phyloP scores from a whole-genome alignment of 2,888 invertebrate species.

The Anagyrus pseudococci region DNA sequence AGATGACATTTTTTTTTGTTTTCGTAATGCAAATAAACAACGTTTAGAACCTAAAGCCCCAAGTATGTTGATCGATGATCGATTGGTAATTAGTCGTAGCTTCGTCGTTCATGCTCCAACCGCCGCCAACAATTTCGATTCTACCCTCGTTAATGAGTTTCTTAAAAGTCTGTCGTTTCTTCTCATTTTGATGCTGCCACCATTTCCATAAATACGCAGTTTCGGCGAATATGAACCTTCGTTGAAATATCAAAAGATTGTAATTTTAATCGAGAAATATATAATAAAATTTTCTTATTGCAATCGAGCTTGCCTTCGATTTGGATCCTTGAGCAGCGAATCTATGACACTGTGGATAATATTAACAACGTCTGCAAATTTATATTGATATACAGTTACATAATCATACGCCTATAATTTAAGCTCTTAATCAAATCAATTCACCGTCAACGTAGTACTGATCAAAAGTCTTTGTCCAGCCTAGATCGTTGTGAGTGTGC shows the following conservation, averaged over 20 bases:
- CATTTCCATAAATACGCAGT: conserved; percentile 86
- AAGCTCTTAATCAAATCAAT: not conserved
- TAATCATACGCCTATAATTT: not conserved
- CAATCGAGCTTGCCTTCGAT: conserved; percentile 66
- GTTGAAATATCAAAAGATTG: not conserved
- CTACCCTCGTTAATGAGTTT: conserved; percentile 75
- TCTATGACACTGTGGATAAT: conserved; percentile 86
- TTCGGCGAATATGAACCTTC: conserved; percentile 81
- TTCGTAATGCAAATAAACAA: too few species aligned
- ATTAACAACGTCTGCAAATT: conserved; percentile 67
- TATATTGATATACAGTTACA: too few species aligned
- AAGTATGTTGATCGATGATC: conserved; percentile 77
- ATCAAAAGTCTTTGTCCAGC: conserved; percentile 93
- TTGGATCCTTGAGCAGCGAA: conserved; percentile 74
- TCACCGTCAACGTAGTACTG: conserved; percentile 74
- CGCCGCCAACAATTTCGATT: conserved; percentile 79
- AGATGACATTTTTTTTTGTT: too few species aligned
- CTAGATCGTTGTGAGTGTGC: conserved; percentile 93
- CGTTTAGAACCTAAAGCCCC: conserved; percentile 73
- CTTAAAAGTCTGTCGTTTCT: conserved; percentile 63
- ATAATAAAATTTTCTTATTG: not conserved
- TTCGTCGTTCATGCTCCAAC: conserved; percentile 87
- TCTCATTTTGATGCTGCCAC: conserved; percentile 73
- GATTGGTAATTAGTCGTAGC: conserved; percentile 76
- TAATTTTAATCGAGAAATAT: not conserved